A percentile compares a stretch with the other conserved stretches of the same genome.
Evolutionary conservation across 2,113 vertebrate genomes (phyloP).

Genomic region (Scatophagus argus): DNA sequence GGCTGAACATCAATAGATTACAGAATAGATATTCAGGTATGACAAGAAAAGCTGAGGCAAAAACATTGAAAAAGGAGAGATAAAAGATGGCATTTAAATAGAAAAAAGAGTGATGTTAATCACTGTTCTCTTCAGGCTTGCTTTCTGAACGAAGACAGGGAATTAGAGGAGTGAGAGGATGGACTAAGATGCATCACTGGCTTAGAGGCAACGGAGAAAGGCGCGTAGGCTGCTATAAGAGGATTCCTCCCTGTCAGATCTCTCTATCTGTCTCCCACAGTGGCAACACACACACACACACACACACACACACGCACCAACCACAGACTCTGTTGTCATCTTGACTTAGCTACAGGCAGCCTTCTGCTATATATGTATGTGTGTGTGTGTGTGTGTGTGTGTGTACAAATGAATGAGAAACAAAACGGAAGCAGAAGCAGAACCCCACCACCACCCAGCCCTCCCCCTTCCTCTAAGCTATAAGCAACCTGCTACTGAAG

Average conservation of each 20-base stretch:
- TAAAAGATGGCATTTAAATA: conserved; percentile 1
- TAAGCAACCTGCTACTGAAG: conserved; percentile 24
- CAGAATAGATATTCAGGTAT: not conserved
- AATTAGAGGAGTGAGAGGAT: conserved; percentile 30
- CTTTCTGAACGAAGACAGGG: conserved; percentile 21
- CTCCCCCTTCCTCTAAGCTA: not conserved
- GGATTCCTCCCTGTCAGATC: conserved; percentile 66
- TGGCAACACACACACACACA: conserved; percentile 45
- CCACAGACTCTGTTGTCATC: conserved; percentile 44
- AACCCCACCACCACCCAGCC: not conserved
- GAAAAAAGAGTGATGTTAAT: conserved; percentile 27
- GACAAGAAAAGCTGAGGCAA: conserved; percentile 6
- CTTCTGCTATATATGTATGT: conserved; percentile 1
- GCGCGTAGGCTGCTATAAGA: conserved; percentile 72
- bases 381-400: no score
- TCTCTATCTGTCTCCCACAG: conserved; percentile 44
- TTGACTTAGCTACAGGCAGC: conserved; percentile 38
- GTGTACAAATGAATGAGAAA: not conserved
- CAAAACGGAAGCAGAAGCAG: conserved; percentile 19
- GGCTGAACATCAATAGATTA: not conserved
- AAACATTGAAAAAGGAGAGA: not conserved
- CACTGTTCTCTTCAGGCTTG: conserved; percentile 24
- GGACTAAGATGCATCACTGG: conserved; percentile 63
- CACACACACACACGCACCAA: no score
- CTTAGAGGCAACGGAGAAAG: conserved; percentile 46